Conservation (phyloP, 2,113 vertebrate species). For the Desmodus rotundus region DNA sequence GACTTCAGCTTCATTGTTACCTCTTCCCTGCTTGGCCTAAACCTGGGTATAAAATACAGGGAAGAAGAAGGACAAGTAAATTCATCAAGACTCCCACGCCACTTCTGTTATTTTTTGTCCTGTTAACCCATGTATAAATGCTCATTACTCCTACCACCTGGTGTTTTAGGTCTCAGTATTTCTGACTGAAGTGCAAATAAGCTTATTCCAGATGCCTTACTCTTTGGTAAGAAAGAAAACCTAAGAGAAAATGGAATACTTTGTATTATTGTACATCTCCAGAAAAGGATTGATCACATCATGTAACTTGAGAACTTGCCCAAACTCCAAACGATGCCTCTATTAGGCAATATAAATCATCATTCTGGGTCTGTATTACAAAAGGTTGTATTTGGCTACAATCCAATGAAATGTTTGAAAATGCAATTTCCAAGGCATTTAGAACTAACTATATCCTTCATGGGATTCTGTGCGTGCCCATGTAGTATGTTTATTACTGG, state of each 20-base stretch:
- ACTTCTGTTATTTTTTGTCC: neutral
- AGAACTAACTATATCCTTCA: slow-evolving; percentile 12
- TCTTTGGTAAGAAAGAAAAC: neutral
- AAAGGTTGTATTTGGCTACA: slow-evolving; percentile 48
- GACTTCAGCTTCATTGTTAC: neutral
- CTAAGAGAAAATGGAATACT: slow-evolving; percentile 5
- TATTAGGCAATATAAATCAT: slow-evolving; percentile 4
- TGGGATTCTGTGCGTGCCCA: slow-evolving; percentile 45
- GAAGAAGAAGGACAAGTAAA: neutral
- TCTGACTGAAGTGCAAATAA: slow-evolving; percentile 28
- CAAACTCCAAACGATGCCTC: slow-evolving; percentile 31
- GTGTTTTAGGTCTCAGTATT: slow-evolving; percentile 8
- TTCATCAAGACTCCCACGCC: neutral
- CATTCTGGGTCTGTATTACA: slow-evolving; percentile 49
- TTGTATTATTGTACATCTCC: slow-evolving; percentile 32
- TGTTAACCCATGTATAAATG: neutral
- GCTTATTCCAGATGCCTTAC: neutral
- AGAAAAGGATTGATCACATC: neutral
- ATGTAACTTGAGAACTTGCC: slow-evolving; percentile 44
- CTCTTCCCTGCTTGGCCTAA: neutral
- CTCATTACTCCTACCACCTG: neutral
- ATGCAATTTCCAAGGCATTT: slow-evolving; percentile 32
- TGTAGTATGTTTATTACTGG: neutral
- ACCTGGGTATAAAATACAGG: neutral
- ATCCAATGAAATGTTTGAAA: slow-evolving; percentile 46